Conservation (phyloP, 2,797 vertebrate genomes). For the Champsocephalus esox region DNA sequence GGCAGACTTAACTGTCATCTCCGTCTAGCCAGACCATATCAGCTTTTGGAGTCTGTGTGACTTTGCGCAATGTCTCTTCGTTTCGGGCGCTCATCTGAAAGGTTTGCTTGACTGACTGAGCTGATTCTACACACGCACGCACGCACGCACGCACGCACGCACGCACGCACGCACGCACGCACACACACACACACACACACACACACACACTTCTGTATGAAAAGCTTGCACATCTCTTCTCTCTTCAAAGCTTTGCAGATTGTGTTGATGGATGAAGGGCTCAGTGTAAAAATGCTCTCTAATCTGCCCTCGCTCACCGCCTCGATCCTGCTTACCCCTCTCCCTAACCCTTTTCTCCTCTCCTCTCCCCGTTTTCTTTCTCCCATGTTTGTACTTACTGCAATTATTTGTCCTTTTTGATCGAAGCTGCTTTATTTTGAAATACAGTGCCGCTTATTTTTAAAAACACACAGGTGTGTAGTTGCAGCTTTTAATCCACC, state of each 20-base stretch:
- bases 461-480: background rate
- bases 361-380: slow-evolving; percentile 11
- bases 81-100: slow-evolving; percentile 59
- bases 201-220: slow-evolving; percentile 45
- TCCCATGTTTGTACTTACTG: slow-evolving; percentile 29
- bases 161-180: slow-evolving; percentile 12
- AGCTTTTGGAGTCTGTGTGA: slow-evolving; percentile 56
- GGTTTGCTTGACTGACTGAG: slow-evolving; percentile 63
- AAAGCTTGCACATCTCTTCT: slow-evolving; percentile 70
- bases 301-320: slow-evolving; percentile 64
- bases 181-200: slow-evolving; percentile 19
- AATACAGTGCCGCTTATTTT: slow-evolving; percentile 26
- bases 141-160: slow-evolving; percentile 18
- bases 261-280: slow-evolving; percentile 77
- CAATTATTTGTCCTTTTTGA: slow-evolving; percentile 19
- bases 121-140: slow-evolving; percentile 43
- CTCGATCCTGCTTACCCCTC: slow-evolving; percentile 38
- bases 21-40: slow-evolving; percentile 37
- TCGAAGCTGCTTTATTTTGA: slow-evolving; percentile 31
- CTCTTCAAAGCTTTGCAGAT: slow-evolving; percentile 73
- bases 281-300: slow-evolving; percentile 71
- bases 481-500: slow-evolving; percentile 1
- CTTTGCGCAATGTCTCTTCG: slow-evolving; percentile 54
- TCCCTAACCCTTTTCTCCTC: slow-evolving; percentile 23
- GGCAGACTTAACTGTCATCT: slow-evolving; percentile 27